A percentile compares a stretch with the other conserved stretches of the same genome.
Conservation (phyloP, 2,113 vertebrate genomes). For the Megaceryle torquata region DNA sequence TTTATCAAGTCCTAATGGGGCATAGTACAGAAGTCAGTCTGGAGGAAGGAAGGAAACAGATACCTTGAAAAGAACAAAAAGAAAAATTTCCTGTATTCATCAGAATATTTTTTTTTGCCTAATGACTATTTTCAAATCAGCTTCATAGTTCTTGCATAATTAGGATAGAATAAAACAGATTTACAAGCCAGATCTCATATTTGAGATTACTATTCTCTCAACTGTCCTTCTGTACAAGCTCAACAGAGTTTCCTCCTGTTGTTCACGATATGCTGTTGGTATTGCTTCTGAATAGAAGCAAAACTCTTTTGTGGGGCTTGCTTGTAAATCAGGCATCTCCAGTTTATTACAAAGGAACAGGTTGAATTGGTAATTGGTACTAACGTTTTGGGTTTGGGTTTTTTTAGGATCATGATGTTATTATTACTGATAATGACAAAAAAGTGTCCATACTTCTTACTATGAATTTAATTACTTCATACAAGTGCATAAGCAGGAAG, state of each 20-base stretch:
- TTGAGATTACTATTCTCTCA: not conserved
- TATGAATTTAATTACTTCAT: not conserved
- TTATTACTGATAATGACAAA: not conserved
- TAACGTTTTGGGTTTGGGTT: not conserved
- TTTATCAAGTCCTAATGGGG: not conserved
- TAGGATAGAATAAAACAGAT: not conserved
- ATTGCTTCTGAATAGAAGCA: not conserved
- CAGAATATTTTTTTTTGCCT: not conserved
- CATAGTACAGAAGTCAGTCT: not conserved
- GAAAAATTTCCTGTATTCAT: not conserved
- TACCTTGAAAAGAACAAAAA: not conserved
- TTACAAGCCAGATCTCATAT: not conserved
- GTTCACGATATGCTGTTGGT: not conserved
- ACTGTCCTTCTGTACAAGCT: not conserved
- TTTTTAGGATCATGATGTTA: not conserved
- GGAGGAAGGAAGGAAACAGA: not conserved
- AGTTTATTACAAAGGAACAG: not conserved
- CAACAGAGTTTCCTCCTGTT: slow-evolving; percentile 11
- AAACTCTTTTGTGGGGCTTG: not conserved
- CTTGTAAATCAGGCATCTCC: not conserved
- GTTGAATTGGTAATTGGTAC: not conserved
- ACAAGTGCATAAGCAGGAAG: not conserved
- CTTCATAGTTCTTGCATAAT: not conserved
- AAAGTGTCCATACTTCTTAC: not conserved
- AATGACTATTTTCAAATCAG: not conserved